phyloP scores from a whole-genome alignment of 2,113 vertebrate genomes.

The Ciconia boyciana region DNA sequence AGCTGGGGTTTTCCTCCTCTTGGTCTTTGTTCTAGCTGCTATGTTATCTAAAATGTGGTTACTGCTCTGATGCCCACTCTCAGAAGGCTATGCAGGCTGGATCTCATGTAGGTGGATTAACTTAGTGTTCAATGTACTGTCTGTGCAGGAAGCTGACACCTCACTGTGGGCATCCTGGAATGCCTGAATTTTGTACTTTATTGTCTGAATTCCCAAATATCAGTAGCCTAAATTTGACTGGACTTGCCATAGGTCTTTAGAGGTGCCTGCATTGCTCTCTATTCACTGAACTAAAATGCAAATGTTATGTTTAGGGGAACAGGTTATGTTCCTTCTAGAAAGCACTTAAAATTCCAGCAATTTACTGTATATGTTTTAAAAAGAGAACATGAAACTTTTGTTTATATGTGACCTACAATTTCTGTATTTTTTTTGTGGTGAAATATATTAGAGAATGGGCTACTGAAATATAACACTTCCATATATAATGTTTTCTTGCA shows the following conservation, averaged over 20 bases:
- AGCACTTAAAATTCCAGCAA: neutral
- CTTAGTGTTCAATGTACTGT: neutral
- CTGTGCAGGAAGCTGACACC: neutral
- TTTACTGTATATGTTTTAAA: neutral
- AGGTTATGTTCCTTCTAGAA: neutral
- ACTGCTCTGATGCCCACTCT: neutral
- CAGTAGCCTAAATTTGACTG: neutral
- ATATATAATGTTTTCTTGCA: neutral
- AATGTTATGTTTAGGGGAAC: neutral
- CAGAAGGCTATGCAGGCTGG: neutral
- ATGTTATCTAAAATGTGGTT: neutral
- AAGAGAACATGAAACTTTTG: neutral
- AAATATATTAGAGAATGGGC: neutral
- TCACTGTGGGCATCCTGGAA: neutral
- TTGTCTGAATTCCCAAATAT: neutral
- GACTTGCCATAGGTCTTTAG: neutral
- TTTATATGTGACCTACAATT: neutral
- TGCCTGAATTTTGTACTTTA: neutral
- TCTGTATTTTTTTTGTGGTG: neutral
- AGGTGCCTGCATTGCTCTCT: neutral
- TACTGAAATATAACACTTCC: neutral
- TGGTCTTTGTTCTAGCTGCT: neutral
- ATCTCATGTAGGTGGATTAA: neutral
- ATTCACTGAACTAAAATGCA: neutral
- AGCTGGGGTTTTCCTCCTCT: neutral